Percentiles rank a stretch among this genome's conserved stretches.
phyloP scores from a whole-genome alignment of 2,888 invertebrate species.

The Limnephilus lunatus region DNA sequence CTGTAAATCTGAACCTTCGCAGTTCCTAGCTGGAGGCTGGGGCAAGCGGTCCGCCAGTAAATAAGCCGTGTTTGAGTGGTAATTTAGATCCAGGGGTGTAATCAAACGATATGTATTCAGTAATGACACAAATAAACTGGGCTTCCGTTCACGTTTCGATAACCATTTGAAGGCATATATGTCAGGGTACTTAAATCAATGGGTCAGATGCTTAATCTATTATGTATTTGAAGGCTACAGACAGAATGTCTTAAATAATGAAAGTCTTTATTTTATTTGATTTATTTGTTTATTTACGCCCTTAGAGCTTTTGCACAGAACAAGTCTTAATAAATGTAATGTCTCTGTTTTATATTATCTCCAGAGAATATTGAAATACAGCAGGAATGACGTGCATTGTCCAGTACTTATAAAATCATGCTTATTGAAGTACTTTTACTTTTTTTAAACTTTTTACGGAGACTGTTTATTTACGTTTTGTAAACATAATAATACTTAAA shows the following conservation, averaged over 20 bases:
- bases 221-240: background rate
- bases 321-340: too few relatives aligned
- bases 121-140: conserved; percentile 2
- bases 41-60: background rate
- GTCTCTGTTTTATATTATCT: too few relatives aligned
- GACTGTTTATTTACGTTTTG: too few relatives aligned
- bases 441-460: too few relatives aligned
- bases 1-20: conserved; percentile 23
- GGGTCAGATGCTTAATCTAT: conserved; percentile 2
- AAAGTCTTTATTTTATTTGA: background rate
- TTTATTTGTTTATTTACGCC: too few relatives aligned
- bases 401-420: too few relatives aligned
- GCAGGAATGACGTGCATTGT: too few relatives aligned
- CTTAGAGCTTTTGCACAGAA: too few relatives aligned
- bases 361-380: too few relatives aligned
- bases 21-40: background rate
- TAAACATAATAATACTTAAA: too few relatives aligned
- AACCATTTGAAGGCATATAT: background rate
- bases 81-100: background rate
- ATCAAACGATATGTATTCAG: background rate
- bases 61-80: conserved; percentile 2
- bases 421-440: too few relatives aligned
- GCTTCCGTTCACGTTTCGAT: background rate
- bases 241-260: background rate
- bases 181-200: background rate